Base-by-base conservation (phyloP, 1,140 invertebrate genomes). In the Andrena cerasifolii region DNA sequence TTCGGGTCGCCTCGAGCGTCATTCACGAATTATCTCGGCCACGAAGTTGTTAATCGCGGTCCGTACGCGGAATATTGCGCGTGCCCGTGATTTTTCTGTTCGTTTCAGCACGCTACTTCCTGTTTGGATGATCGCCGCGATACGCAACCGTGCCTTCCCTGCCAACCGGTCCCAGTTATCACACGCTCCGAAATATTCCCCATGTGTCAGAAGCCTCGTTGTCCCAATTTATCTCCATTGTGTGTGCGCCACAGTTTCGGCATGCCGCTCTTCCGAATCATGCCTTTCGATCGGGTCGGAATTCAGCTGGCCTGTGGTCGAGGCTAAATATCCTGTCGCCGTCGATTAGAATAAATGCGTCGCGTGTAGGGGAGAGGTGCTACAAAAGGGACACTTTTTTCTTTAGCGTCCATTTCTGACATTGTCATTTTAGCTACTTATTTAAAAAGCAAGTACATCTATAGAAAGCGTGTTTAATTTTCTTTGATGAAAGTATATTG, bases 191-290 rank as follows among this genome's bases (percentile, higher is more conserved):
- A 74, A 53, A 63, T 49, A 40, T 40, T 40, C 36, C 5, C 31
- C 31, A 33, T n/a, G 21, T 31, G 36, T 47, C 33, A n/a, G 3
- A 10, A 28, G n/a, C 54, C 54, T 43, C 49, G 36, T 66, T 74
- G 71, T 66, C 47, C 61, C 71, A 65, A 66, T 74, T 76, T 68
- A 68, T 76, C 49, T 68, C 73, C 73, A 75, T 58, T 75, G 28
- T 47, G 3, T 40, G 36, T 40, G 4, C 10, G 36, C 36, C 36
- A 40, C 36, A 5, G 73, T 65, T 28, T 76, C 73, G 73, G 73
- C 68, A 67, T 76, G 73, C 73, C 73, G 68, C 73, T 76, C 73
- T 76, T 76, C 73, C 31, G 28, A 76, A 26, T 45, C 53, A 63
- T 28, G 16, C 21, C 31, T 54, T 31, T 36, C 21, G 31, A 40